Percentiles rank a stretch among this genome's conserved stretches.
Evolutionary conservation across 2,888 invertebrate species (phyloP).

Genomic region (Coleophora deauratella): DNA sequence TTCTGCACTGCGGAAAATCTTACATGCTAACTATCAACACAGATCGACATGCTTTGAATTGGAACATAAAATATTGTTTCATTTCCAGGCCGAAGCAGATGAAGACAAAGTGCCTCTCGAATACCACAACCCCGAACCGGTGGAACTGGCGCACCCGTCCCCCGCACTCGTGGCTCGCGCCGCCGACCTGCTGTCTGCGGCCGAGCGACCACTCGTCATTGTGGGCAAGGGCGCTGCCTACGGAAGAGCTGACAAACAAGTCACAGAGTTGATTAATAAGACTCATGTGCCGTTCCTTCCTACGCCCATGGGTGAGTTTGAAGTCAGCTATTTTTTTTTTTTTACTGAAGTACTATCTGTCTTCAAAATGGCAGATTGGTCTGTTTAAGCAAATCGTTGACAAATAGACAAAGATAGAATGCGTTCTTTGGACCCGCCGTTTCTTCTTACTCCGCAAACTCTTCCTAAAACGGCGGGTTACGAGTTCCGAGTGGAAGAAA

Average conservation of each 20-base stretch:
- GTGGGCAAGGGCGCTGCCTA: slow-evolving; percentile 94
- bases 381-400: too few species aligned
- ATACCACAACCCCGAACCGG: slow-evolving; percentile 71
- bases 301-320: slow-evolving; percentile 89
- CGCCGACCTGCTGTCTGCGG: slow-evolving; percentile 77
- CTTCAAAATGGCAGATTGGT: too few species aligned
- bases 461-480: too few species aligned
- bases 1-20: too few species aligned
- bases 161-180: slow-evolving; percentile 80
- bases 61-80: too few species aligned
- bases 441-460: too few species aligned
- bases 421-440: too few species aligned
- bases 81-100: slow-evolving; percentile 49
- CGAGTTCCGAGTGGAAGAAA: too few species aligned
- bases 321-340: background rate
- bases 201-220: slow-evolving; percentile 90
- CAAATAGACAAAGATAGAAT: too few species aligned
- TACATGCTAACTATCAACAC: too few species aligned
- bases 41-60: too few species aligned
- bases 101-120: slow-evolving; percentile 55
- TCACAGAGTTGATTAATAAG: slow-evolving; percentile 79
- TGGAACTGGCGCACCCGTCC: slow-evolving; percentile 82
- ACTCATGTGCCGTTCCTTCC: slow-evolving; percentile 91
- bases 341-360: too few species aligned
- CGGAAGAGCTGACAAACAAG: slow-evolving; percentile 81